These are phyloP conservation scores for Antheraea pernyi DNA, from an alignment of 1,140 invertebrate species.

Conservation along the genomic window DNA sequence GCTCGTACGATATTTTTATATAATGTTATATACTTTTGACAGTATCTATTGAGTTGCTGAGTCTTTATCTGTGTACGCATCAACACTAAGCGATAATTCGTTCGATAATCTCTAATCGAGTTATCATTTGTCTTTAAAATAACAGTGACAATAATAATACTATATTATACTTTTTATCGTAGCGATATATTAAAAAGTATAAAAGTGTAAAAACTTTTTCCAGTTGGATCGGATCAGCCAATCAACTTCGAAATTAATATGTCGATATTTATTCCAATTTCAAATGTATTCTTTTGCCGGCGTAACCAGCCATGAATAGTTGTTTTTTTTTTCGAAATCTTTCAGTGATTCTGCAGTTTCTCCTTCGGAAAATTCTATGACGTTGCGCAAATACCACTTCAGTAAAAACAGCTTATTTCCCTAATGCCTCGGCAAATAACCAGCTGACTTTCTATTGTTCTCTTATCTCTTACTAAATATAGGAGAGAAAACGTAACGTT, in stretches of 20 bases:
- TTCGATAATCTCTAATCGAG: background rate
- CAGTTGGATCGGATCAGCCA: too few species aligned
- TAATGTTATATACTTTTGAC: background rate
- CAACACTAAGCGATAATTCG: background rate
- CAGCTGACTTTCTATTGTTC: slow-evolving; percentile 42
- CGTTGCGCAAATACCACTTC: slow-evolving; percentile 11
- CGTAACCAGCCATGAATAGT: background rate
- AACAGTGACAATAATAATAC: background rate
- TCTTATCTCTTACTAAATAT: slow-evolving; percentile 31
- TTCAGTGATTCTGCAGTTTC: background rate
- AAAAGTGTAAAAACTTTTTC: too few species aligned
- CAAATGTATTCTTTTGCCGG: background rate
- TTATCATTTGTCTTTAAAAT: background rate
- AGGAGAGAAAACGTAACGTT: slow-evolving; percentile 11
- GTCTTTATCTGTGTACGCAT: background rate
- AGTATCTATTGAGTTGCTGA: background rate
- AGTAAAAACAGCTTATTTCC: slow-evolving; percentile 18
- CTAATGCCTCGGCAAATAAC: slow-evolving; percentile 46
- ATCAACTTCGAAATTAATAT: background rate
- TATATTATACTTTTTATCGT: background rate
- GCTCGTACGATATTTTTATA: background rate
- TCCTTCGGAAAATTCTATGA: slow-evolving; percentile 27
- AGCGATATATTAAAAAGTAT: background rate
- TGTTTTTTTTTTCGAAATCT: background rate
- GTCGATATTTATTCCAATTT: background rate